A percentile compares a stretch with the other conserved stretches of the same genome.
phyloP scores from a whole-genome alignment of 2,888 invertebrate genomes.

The Amblyjoppa fuscipennis region DNA sequence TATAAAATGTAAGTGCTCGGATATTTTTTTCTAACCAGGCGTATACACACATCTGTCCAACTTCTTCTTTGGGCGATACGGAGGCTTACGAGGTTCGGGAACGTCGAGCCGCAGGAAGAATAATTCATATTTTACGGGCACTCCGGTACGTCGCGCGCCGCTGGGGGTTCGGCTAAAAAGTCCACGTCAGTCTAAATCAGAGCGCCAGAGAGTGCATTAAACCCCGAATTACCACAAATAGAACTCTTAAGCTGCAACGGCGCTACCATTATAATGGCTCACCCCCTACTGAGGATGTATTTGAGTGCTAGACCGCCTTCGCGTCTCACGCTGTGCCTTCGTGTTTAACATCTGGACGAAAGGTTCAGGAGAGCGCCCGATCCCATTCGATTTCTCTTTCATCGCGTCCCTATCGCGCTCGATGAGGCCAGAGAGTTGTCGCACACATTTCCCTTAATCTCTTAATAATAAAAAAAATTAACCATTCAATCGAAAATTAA shows the following conservation, averaged over 20 bases:
- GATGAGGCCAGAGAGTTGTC: neutral
- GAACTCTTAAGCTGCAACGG: conserved; percentile 82
- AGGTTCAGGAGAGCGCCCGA: conserved; percentile 74
- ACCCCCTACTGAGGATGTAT: conserved; percentile 84
- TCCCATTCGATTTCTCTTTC: conserved; percentile 56
- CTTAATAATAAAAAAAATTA: neutral
- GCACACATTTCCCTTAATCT: conserved; percentile 1
- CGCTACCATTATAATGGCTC: conserved; percentile 84
- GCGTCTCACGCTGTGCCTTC: conserved; percentile 83
- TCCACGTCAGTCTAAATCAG: conserved; percentile 79
- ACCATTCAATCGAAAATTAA: neutral
- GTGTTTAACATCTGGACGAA: conserved; percentile 83
- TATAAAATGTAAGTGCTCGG: conserved; percentile 42
- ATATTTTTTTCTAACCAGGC: conserved; percentile 19
- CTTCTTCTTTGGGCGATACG: conserved; percentile 50
- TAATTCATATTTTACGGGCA: conserved; percentile 81
- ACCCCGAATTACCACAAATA: conserved; percentile 85
- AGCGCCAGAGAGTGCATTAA: conserved; percentile 82
- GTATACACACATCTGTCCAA: conserved; percentile 56
- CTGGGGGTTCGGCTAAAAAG: conserved; percentile 75
- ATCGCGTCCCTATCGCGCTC: neutral
- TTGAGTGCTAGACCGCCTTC: conserved; percentile 84
- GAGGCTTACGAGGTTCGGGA: conserved; percentile 39
- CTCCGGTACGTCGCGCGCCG: conserved; percentile 68
- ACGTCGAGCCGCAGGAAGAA: conserved; percentile 77